Evolutionary conservation across 2,113 vertebrate species (phyloP), one percentile per base, ranked within the genome.

Genomic region (Panurus biarmicus): DNA sequence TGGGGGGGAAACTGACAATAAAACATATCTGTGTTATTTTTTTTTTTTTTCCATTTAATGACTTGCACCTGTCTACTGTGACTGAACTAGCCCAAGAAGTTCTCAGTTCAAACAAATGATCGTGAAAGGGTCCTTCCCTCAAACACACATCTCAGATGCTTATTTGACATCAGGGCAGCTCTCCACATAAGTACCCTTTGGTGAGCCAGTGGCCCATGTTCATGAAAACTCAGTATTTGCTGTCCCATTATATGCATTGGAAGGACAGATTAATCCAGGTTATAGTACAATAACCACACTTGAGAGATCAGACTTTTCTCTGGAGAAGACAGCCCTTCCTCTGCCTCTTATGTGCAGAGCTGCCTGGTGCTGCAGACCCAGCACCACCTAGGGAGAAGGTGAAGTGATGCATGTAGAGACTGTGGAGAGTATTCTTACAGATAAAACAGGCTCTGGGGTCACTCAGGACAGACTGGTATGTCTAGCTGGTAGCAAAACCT

Each of bases 391-490:
- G 3, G n/a, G 12, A 58, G 35, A 85, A 60, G 33, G 44, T 14
- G 53, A 92, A 65, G 50, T 0, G 0, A 87, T 11, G 21, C 29
- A 73, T 0, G 0, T 24, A 35, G 36, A 70, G 28, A 53, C 10
- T 6, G 20, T 26, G 44, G 35, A 66, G 71, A 67, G 44, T 26
- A 75, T 24, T 23, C 38, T 54, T 13, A 26, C 72, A 44, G 80
- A 36, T 18, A 33, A 64, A 88, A 66, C 21, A 67, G 11, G 24
- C 56, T 13, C 3, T 23, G 25, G 12, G 5, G 26, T 45, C 23
- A 58, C 38, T 15, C 40, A 60, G 31, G n/a, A 35, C 31, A 82
- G 36, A 64, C 7, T 6, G 15, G 9, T 24, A 21, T 15, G 26
- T 33, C 61, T 12, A 65, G 36, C 36, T 66, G 36, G 42, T 5